phyloP scores from a whole-genome alignment of 2,888 invertebrate genomes.

The Xestia xanthographa region DNA sequence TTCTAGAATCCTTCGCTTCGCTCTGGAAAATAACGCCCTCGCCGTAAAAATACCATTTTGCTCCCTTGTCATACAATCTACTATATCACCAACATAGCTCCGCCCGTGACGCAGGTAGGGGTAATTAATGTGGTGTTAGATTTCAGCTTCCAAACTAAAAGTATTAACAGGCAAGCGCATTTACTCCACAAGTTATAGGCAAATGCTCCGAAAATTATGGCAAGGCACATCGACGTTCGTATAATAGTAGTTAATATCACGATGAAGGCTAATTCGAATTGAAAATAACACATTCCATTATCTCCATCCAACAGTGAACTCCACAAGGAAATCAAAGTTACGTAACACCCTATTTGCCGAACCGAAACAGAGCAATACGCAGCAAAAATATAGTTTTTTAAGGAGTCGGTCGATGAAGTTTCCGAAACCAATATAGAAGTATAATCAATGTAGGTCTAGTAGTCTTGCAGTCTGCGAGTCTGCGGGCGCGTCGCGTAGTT shows the following conservation, averaged over 20 bases:
- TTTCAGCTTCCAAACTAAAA: constrained; percentile 14
- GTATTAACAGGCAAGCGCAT: constrained; percentile 18
- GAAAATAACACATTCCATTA: constrained; percentile 22
- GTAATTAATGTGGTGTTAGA: constrained; percentile 35
- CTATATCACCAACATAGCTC: constrained; percentile 41
- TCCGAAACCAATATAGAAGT: constrained; percentile 67
- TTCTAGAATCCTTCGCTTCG: too few species aligned
- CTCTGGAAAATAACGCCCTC: too few species aligned
- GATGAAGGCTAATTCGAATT: constrained; percentile 11
- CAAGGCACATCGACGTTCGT: neutral
- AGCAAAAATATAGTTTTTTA: constrained; percentile 50
- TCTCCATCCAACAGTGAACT: constrained; percentile 31
- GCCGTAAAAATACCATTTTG: too few species aligned
- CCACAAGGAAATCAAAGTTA: constrained; percentile 58
- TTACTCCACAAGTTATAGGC: constrained; percentile 2
- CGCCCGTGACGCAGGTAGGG: constrained; percentile 11
- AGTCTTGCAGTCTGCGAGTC: constrained; percentile 79
- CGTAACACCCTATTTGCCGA: constrained; percentile 52
- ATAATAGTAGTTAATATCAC: neutral
- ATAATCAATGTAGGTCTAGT: constrained; percentile 68
- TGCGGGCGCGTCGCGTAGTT: constrained; percentile 81
- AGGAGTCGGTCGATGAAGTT: constrained; percentile 63
- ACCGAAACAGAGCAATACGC: constrained; percentile 44
- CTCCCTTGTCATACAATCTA: too few species aligned
- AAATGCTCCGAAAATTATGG: neutral